Percentiles rank a stretch among this genome's conserved stretches.
Evolutionary conservation across 2,797 vertebrate genomes (phyloP).

Genomic region (Alcedo quadribrachys): DNA sequence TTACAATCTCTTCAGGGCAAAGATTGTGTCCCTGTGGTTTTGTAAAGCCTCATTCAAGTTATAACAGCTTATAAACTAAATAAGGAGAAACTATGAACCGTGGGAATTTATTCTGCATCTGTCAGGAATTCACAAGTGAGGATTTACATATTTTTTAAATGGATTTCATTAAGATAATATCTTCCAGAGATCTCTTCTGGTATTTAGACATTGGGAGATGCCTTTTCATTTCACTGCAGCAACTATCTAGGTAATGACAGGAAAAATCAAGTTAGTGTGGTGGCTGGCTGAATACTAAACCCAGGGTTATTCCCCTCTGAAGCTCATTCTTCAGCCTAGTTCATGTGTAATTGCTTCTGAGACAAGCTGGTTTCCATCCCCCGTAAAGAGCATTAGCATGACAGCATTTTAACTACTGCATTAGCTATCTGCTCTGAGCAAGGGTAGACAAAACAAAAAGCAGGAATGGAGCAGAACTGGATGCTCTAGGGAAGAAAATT

Average conservation of each 20-base stretch:
- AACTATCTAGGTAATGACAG: background rate
- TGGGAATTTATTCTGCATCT: background rate
- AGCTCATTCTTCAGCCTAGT: background rate
- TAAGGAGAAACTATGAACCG: background rate
- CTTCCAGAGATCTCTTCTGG: background rate
- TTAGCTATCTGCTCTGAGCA: conserved; percentile 6
- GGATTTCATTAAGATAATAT: background rate
- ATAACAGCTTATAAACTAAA: conserved; percentile 14
- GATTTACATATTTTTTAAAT: background rate
- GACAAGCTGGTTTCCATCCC: background rate
- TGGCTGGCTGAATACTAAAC: background rate
- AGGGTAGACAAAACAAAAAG: conserved; percentile 12
- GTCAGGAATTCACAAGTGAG: conserved; percentile 12
- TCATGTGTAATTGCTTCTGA: background rate
- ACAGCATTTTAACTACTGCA: background rate
- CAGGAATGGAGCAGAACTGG: background rate
- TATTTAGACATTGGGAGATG: background rate
- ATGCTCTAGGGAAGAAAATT: background rate
- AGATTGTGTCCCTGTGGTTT: conserved; percentile 35
- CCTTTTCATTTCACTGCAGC: background rate
- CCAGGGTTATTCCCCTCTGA: background rate
- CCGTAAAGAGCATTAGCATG: background rate
- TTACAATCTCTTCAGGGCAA: conserved; percentile 40
- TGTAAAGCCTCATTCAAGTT: conserved; percentile 24
- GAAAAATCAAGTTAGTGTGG: background rate